Percentiles rank a stretch among this genome's conserved stretches.
Evolutionary conservation across 2,888 invertebrate species (phyloP).

Genomic region (Chloroclystis v-ata): DNA sequence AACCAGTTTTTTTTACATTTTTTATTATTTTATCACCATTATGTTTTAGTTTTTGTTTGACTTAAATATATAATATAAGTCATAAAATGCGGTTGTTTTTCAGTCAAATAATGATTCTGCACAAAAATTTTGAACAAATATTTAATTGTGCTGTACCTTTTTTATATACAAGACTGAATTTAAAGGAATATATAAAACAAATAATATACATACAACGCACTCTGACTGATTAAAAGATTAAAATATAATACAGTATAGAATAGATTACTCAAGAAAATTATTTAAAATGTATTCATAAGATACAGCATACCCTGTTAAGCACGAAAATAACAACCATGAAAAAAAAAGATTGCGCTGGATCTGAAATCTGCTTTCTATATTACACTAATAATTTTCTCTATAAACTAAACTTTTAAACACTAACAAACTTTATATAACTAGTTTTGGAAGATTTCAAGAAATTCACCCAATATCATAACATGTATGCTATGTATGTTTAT

Average conservation of each 20-base stretch:
- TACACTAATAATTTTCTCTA: conserved; percentile 14
- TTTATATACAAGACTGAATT: too few relatives aligned
- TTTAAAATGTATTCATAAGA: too few relatives aligned
- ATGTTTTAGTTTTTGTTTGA: neutral
- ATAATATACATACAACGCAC: too few relatives aligned
- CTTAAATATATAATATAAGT: neutral
- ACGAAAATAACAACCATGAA: neutral
- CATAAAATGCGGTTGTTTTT: neutral
- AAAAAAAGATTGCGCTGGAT: neutral
- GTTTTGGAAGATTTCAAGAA: conserved; percentile 6
- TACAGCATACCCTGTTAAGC: conserved; percentile 3
- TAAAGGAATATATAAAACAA: too few relatives aligned
- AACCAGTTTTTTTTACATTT: neutral
- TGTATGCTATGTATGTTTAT: too few relatives aligned
- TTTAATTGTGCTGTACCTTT: neutral
- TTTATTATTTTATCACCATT: neutral
- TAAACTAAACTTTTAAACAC: conserved; percentile 17
- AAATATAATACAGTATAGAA: too few relatives aligned
- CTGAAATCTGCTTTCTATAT: conserved; percentile 9
- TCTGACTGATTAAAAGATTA: too few relatives aligned
- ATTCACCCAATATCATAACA: neutral
- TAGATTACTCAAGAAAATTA: too few relatives aligned
- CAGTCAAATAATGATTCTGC: neutral
- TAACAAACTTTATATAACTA: conserved; percentile 16
- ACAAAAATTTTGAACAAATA: neutral